Evolutionary conservation across 2,113 vertebrate species (phyloP).

Genomic region (Cheirogaleus medius): DNA sequence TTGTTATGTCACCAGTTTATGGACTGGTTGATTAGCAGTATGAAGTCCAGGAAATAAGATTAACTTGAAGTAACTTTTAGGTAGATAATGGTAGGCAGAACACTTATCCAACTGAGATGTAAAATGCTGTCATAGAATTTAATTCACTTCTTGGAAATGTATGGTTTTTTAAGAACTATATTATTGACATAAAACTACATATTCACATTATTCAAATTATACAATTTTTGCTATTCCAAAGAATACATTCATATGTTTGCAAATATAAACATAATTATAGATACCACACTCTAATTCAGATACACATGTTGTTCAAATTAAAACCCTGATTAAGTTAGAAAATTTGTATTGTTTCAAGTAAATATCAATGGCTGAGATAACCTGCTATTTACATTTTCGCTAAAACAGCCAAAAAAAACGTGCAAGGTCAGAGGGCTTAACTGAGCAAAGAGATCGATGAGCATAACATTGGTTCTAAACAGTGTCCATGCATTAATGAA

Average conservation of each 20-base stretch:
- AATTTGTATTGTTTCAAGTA: conserved; percentile 5
- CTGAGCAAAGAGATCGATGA: neutral
- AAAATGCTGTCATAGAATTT: conserved; percentile 20
- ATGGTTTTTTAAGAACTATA: neutral
- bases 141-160: neutral
- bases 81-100: neutral
- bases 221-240: conserved; percentile 24
- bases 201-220: conserved; percentile 3
- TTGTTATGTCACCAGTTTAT: neutral
- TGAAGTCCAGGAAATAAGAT: conserved; percentile 2
- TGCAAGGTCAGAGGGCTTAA: conserved; percentile 11
- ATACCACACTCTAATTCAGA: conserved; percentile 23
- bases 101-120: neutral
- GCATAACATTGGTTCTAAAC: neutral
- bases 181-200: neutral
- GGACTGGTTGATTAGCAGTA: neutral
- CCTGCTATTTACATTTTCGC: neutral
- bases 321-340: neutral
- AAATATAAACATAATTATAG: conserved; percentile 7
- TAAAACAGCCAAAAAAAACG: neutral
- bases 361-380: neutral
- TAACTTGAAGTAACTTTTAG: conserved; percentile 39
- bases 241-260: neutral
- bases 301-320: neutral
- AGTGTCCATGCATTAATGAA: conserved; percentile 41